These are phyloP conservation scores for Bruchidius siliquastri DNA, from an alignment of 2,888 invertebrate species.

Conservation along the genomic window DNA sequence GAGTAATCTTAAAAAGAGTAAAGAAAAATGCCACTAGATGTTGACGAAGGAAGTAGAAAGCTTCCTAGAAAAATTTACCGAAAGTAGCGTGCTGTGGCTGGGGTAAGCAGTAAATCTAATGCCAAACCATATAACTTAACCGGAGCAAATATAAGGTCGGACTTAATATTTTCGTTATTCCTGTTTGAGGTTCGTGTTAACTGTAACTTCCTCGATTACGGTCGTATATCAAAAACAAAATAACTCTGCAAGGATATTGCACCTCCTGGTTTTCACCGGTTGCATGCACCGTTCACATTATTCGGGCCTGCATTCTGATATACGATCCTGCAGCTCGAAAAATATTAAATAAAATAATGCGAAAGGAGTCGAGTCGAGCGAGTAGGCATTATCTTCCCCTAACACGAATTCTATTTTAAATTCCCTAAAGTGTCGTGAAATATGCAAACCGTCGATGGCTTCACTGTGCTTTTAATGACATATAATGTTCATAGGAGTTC, in stretches of 20 bases:
- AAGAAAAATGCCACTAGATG: neutral
- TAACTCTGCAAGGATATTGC: constrained; percentile 36
- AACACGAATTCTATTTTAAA: constrained; percentile 34
- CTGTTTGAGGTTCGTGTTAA: constrained; percentile 22
- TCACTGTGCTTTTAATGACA: neutral
- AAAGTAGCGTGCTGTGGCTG: neutral
- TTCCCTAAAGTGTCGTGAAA: constrained; percentile 18
- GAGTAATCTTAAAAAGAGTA: neutral
- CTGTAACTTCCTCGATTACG: constrained; percentile 32
- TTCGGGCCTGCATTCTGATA: constrained; percentile 25
- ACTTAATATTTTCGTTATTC: constrained; percentile 10
- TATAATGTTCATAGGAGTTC: neutral
- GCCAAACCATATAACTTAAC: neutral
- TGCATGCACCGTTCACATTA: constrained; percentile 39
- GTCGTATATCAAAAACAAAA: constrained; percentile 34
- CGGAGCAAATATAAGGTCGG: neutral
- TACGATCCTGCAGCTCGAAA: constrained; percentile 32
- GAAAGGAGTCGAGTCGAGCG: neutral
- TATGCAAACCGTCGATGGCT: neutral
- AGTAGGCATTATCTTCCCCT: constrained; percentile 30
- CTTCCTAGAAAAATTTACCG: neutral
- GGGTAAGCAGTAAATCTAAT: neutral
- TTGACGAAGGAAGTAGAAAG: neutral
- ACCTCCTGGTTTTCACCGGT: constrained; percentile 32
- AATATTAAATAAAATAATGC: constrained; percentile 35